These are phyloP conservation scores for Okamejei kenojei DNA, from an alignment of 2,797 vertebrate genomes.

Conservation along the genomic window DNA sequence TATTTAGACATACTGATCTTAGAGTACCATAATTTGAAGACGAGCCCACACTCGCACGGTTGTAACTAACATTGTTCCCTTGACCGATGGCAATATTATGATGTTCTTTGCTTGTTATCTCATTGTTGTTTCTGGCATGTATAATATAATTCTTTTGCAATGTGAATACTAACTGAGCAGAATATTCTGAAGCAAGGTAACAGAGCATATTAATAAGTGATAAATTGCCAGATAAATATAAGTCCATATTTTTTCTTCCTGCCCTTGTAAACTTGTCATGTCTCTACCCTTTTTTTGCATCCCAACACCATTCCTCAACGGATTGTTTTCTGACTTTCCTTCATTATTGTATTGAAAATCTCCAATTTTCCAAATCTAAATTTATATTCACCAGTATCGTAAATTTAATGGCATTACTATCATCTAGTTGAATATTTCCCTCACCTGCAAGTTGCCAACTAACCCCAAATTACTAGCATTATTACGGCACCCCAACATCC, in stretches of 20 bases:
- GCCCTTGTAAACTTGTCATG: background rate
- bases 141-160: background rate
- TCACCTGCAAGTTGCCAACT: background rate
- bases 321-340: background rate
- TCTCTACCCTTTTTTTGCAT: background rate
- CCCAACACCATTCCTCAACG: background rate
- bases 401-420: background rate
- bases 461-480: background rate
- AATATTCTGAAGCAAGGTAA: background rate
- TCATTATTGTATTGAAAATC: background rate
- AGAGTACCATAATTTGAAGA: background rate
- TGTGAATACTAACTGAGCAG: too few relatives aligned
- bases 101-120: background rate
- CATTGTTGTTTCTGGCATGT: background rate
- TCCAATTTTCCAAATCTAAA: constrained; percentile 2
- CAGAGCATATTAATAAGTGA: background rate
- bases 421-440: background rate
- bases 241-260: background rate
- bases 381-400: background rate
- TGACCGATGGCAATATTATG: background rate
- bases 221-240: background rate
- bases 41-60: background rate
- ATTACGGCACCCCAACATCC: background rate
- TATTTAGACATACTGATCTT: background rate
- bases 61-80: background rate